Conservation (phyloP, 2,113 vertebrate genomes). For the Benitochromis conjunctus region DNA sequence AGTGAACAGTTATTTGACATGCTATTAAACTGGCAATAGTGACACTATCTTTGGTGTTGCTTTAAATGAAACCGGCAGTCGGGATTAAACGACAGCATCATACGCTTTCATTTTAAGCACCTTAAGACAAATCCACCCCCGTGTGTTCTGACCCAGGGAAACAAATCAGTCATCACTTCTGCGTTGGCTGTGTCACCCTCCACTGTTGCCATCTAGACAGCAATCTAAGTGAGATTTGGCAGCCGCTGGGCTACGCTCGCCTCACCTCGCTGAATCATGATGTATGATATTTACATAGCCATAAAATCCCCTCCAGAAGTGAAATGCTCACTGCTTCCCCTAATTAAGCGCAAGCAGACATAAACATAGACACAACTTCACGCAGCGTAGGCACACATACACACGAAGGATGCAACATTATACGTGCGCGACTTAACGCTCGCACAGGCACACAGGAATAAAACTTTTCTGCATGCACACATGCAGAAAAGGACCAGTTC, state of each 20-base stretch:
- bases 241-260: constrained; percentile 21
- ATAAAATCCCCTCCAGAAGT: constrained; percentile 55
- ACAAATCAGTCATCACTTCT: constrained; percentile 26
- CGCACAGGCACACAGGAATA: not conserved
- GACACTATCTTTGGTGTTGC: not conserved
- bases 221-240: constrained; percentile 50
- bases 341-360: constrained; percentile 58
- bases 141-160: constrained; percentile 8
- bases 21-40: not conserved
- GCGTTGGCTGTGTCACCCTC: constrained; percentile 6
- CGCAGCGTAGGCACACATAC: not conserved
- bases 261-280: constrained; percentile 63
- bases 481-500: not conserved
- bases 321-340: constrained; percentile 42
- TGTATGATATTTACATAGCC: constrained; percentile 61
- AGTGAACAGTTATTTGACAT: not conserved
- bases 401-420: not conserved
- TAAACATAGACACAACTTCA: constrained; percentile 22
- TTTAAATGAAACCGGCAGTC: not conserved
- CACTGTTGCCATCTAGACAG: constrained; percentile 39
- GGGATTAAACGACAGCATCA: not conserved
- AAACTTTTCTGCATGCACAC: not conserved
- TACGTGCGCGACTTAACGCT: not conserved
- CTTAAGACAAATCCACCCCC: not conserved
- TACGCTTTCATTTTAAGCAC: not conserved